These are phyloP conservation scores for Bemisia tabaci DNA, from an alignment of 1,140 invertebrate genomes.

Conservation along the genomic window DNA sequence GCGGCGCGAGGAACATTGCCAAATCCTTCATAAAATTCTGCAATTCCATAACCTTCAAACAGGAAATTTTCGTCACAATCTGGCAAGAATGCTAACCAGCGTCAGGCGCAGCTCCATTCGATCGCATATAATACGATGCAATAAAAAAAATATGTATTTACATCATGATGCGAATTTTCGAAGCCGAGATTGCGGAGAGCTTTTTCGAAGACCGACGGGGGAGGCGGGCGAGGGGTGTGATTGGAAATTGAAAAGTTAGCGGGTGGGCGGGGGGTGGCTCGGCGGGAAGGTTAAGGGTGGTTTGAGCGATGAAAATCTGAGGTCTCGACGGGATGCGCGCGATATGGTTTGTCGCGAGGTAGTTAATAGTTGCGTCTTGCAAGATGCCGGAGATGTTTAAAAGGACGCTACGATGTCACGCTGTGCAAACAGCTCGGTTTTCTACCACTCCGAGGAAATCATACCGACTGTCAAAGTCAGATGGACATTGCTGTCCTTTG, in stretches of 20 bases:
- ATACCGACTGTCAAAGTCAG: too few species aligned
- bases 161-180: not conserved
- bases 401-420: too few species aligned
- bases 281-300: not conserved
- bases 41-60: too few species aligned
- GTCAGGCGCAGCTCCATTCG: too few species aligned
- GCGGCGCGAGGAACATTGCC: too few species aligned
- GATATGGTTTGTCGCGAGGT: not conserved
- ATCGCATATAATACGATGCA: not conserved
- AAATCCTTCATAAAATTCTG: too few species aligned
- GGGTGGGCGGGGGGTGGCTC: not conserved
- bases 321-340: not conserved
- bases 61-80: too few species aligned
- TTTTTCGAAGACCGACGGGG: not conserved
- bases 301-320: not conserved
- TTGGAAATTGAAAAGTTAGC: not conserved
- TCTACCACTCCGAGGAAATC: too few species aligned
- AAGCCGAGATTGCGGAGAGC: not conserved
- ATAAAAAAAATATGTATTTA: not conserved
- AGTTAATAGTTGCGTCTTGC: not conserved
- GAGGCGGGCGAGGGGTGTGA: not conserved
- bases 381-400: not conserved
- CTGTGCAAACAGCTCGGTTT: not conserved
- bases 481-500: too few species aligned
- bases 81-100: too few species aligned